A percentile compares a stretch with the other conserved stretches of the same genome.
These are phyloP conservation scores for Nibea albiflora DNA, from an alignment of 2,113 vertebrate genomes.

Conservation along the genomic window DNA sequence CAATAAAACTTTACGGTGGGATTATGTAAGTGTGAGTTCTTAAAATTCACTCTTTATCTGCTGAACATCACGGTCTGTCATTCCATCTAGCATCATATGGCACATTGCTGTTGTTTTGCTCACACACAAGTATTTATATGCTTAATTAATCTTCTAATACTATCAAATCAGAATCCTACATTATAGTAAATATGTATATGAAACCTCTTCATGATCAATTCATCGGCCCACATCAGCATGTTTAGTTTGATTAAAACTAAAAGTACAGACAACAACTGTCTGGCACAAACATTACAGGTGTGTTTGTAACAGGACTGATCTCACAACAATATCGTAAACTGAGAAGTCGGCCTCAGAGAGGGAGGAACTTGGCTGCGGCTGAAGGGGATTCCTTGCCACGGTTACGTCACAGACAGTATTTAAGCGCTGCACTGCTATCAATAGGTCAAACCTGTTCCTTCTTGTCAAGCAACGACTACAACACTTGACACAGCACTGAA, in stretches of 20 bases:
- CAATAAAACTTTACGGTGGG: conserved; percentile 31
- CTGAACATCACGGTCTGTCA: neutral
- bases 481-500: neutral
- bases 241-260: neutral
- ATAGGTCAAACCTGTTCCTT: conserved; percentile 61
- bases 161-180: neutral
- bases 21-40: conserved; percentile 18
- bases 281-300: neutral
- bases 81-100: neutral
- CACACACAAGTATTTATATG: neutral
- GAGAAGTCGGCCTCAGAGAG: no score
- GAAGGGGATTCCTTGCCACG: conserved; percentile 43
- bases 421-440: conserved; percentile 38
- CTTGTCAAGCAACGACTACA: conserved; percentile 31
- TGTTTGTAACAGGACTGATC: neutral
- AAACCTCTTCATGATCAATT: neutral
- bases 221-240: neutral
- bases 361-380: conserved; percentile 35
- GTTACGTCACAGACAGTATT: conserved; percentile 47
- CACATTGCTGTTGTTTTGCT: neutral
- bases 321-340: conserved; percentile 21
- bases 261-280: neutral
- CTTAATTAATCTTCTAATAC: neutral
- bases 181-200: neutral
- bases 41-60: neutral